Percentiles rank a stretch among this genome's conserved stretches.
phyloP scores from a whole-genome alignment of 2,113 vertebrate species.

The Tauraco erythrolophus region DNA sequence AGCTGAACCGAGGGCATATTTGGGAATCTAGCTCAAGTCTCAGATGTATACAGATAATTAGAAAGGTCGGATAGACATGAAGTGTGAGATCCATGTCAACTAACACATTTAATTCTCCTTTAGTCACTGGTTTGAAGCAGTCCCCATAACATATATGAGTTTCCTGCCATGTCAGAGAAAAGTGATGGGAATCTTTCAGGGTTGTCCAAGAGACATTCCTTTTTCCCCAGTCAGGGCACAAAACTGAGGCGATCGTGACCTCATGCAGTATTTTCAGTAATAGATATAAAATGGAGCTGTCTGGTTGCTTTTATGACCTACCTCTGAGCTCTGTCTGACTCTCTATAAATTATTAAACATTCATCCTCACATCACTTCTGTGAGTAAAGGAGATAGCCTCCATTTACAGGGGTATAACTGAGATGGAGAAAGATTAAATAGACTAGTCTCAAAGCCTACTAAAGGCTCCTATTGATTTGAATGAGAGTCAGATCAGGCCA shows the following conservation, averaged over 20 bases:
- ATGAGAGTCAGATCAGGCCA: neutral
- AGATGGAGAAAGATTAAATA: neutral
- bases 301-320: neutral
- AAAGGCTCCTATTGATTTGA: neutral
- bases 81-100: neutral
- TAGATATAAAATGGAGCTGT: neutral
- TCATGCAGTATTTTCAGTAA: neutral
- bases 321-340: neutral
- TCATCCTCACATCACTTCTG: neutral
- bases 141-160: accelerated
- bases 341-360: constrained; percentile 16
- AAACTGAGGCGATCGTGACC: neutral
- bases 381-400: neutral
- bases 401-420: neutral
- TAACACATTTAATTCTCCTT: neutral
- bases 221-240: neutral
- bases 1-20: neutral
- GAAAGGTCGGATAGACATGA: neutral
- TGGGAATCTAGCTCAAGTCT: neutral
- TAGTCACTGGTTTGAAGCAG: neutral
- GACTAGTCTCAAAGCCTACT: neutral
- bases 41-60: neutral
- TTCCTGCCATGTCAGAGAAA: neutral
- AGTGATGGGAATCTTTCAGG: neutral
- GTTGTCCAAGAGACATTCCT: accelerated